A percentile compares a stretch with the other conserved stretches of the same genome.
These are phyloP conservation scores for Heliconius congener DNA, from an alignment of 1,140 invertebrate genomes.

Conservation along the genomic window DNA sequence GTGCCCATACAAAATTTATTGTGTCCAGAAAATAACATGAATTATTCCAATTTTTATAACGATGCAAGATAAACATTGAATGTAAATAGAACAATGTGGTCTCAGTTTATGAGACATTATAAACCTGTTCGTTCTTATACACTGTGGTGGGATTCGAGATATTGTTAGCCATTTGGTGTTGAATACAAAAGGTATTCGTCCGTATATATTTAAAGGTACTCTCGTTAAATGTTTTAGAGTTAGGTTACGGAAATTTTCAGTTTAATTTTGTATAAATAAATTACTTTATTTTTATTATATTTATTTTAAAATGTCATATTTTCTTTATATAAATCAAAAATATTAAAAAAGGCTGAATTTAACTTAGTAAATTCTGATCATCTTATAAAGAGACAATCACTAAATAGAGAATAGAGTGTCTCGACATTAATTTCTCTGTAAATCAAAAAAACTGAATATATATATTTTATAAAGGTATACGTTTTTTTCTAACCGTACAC, in stretches of 20 bases:
- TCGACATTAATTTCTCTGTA: neutral
- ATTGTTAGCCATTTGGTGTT: constrained; percentile 50
- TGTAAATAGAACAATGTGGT: constrained; percentile 8
- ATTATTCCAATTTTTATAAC: constrained; percentile 13
- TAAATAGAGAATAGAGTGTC: neutral
- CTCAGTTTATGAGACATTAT: constrained; percentile 3
- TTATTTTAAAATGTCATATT: too few relatives aligned
- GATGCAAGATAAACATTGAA: constrained; percentile 7
- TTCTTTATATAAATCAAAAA: too few relatives aligned
- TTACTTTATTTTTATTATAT: too few relatives aligned
- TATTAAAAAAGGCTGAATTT: too few relatives aligned
- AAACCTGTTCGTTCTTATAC: constrained; percentile 14
- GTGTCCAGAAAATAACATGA: constrained; percentile 8
- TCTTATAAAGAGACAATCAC: neutral
- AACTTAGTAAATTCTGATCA: too few relatives aligned
- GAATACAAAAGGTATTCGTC: constrained; percentile 51
- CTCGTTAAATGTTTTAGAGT: constrained; percentile 50
- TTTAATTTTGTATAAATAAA: neutral
- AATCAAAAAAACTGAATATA: neutral
- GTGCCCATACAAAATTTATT: constrained; percentile 1
- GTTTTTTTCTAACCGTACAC: constrained; percentile 38
- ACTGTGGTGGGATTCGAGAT: constrained; percentile 30
- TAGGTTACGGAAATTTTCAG: neutral
- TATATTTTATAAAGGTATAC: neutral
- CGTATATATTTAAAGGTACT: constrained; percentile 65